phyloP scores from a whole-genome alignment of 2,113 vertebrate species.

The Lates calcarifer region DNA sequence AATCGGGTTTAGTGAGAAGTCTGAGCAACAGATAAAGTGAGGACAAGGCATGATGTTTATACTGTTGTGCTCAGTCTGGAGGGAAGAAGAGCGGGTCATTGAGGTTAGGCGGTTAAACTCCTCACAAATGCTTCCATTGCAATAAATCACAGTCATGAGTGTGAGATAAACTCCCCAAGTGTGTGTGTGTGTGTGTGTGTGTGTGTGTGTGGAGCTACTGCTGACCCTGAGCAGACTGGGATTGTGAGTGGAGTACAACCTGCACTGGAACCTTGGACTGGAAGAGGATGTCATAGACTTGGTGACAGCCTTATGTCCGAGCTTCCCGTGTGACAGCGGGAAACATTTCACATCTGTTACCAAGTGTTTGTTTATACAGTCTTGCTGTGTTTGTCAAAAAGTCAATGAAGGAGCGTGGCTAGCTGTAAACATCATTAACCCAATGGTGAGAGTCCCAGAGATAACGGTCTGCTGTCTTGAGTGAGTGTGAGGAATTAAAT shows the following conservation, averaged over 20 bases:
- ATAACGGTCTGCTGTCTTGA: conserved; percentile 15
- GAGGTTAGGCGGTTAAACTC: conserved; percentile 47
- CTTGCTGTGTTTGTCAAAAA: conserved; percentile 48
- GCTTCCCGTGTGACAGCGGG: not conserved
- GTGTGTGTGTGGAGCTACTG: conserved; percentile 27
- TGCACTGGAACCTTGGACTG: not conserved
- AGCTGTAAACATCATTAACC: conserved; percentile 63
- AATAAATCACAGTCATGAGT: conserved; percentile 44
- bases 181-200: not conserved
- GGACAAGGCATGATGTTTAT: conserved; percentile 27
- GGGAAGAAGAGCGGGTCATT: conserved; percentile 27
- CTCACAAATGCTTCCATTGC: conserved; percentile 47
- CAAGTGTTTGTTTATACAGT: conserved; percentile 34
- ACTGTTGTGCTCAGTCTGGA: conserved; percentile 10
- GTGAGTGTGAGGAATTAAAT: conserved; percentile 31
- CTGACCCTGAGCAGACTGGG: conserved; percentile 19
- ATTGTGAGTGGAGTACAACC: not conserved
- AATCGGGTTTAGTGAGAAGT: conserved; percentile 31
- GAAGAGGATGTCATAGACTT: not conserved
- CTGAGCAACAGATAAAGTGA: conserved; percentile 6
- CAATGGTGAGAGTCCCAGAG: conserved; percentile 24
- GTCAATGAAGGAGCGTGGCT: conserved; percentile 41
- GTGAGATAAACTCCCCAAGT: conserved; percentile 37
- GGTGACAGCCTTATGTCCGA: conserved; percentile 1
- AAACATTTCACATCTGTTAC: not conserved